These are phyloP conservation scores for Penaeus japonicus DNA, from an alignment of 1,140 invertebrate species.

Conservation along the genomic window DNA sequence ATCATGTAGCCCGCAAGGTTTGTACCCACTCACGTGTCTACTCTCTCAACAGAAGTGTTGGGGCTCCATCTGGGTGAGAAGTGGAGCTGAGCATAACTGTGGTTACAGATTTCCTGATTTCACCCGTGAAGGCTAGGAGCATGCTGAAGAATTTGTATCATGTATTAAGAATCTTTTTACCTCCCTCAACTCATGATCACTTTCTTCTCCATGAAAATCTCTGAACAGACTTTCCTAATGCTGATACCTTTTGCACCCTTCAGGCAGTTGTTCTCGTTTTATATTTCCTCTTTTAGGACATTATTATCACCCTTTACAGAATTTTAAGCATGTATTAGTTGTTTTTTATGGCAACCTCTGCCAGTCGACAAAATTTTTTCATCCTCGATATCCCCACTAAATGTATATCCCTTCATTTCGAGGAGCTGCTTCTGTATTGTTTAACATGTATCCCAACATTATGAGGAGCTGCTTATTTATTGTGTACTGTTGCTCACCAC, in stretches of 20 bases:
- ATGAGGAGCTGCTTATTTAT: slow-evolving; percentile 32
- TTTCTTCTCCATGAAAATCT: slow-evolving; percentile 31
- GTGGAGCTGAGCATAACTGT: background rate
- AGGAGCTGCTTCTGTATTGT: slow-evolving; percentile 30
- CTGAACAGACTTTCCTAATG: slow-evolving; percentile 2
- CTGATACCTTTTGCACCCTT: slow-evolving; percentile 39
- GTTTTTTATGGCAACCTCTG: background rate
- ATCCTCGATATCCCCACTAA: background rate
- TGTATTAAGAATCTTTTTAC: slow-evolving; percentile 1
- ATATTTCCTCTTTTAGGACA: slow-evolving; percentile 20
- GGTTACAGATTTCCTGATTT: slow-evolving; percentile 20
- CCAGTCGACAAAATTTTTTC: slow-evolving; percentile 9
- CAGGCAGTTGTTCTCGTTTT: slow-evolving; percentile 26
- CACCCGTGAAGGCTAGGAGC: slow-evolving; percentile 2
- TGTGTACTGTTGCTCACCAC: background rate
- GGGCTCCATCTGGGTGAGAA: background rate
- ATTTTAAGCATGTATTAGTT: slow-evolving; percentile 36
- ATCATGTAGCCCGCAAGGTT: slow-evolving; percentile 53
- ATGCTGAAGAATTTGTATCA: background rate
- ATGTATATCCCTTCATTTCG: slow-evolving; percentile 6
- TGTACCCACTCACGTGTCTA: slow-evolving; percentile 49
- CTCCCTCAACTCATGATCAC: slow-evolving; percentile 14
- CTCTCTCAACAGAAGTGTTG: slow-evolving; percentile 29
- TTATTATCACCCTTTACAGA: slow-evolving; percentile 17
- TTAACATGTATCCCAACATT: background rate